These are phyloP conservation scores for Coendou prehensilis DNA, from an alignment of 2,797 vertebrate genomes.

Conservation along the genomic window DNA sequence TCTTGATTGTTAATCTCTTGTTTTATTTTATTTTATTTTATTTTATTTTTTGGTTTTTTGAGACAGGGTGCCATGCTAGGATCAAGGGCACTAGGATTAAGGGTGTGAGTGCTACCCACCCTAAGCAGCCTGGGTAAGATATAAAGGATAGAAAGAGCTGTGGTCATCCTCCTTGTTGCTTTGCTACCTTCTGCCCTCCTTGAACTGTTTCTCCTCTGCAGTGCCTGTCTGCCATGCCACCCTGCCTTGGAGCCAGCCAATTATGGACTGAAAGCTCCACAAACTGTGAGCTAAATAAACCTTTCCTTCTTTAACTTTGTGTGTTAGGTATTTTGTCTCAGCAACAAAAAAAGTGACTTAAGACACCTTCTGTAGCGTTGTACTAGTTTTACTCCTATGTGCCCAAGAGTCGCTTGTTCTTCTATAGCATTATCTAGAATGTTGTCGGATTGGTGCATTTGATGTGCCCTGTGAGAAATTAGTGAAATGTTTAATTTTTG, in stretches of 20 bases:
- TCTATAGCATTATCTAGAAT: neutral
- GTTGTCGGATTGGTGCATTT: neutral
- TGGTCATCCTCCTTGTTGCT: neutral
- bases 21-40: no score
- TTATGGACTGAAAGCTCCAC: neutral
- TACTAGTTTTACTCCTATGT: neutral
- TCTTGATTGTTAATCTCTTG: neutral
- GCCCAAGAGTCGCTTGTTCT: neutral
- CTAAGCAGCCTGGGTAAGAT: neutral
- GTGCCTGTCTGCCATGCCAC: neutral
- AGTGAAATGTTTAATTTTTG: neutral
- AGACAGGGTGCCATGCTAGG: neutral
- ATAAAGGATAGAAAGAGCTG: neutral
- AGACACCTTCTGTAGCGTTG: rapidly evolving
- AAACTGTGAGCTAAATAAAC: neutral
- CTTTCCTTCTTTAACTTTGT: neutral
- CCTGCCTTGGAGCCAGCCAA: neutral
- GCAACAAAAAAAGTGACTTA: neutral
- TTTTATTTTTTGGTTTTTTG: neutral
- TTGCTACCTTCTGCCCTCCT: neutral
- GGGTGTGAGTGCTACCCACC: neutral
- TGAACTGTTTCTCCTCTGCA: no score
- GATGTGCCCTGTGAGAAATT: neutral
- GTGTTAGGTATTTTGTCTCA: neutral
- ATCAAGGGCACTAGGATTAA: neutral